Percentiles rank a stretch among this genome's conserved stretches.
These are phyloP conservation scores for Macropodus opercularis DNA, from an alignment of 2,797 vertebrate genomes.

Conservation along the genomic window DNA sequence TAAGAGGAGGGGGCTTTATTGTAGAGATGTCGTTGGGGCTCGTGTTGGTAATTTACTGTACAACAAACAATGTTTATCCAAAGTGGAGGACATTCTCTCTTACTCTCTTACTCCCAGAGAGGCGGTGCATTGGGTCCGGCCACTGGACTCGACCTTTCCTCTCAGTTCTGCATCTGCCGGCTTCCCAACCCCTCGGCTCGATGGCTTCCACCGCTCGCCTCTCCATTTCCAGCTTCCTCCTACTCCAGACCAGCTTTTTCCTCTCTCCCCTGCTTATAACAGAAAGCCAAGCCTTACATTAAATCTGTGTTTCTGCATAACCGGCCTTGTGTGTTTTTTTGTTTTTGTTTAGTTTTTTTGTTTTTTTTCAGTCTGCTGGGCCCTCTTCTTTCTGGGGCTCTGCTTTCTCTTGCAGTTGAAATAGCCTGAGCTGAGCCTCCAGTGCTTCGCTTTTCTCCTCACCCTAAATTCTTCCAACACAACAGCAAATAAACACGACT, in stretches of 20 bases:
- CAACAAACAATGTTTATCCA: constrained; percentile 69
- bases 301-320: constrained; percentile 87
- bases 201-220: constrained; percentile 7
- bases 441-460: constrained; percentile 51
- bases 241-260: constrained; percentile 83
- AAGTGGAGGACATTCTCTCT: no score
- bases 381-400: constrained; percentile 63
- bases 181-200: constrained; percentile 34
- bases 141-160: no score
- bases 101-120: no score
- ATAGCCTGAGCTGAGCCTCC: constrained; percentile 53
- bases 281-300: constrained; percentile 84
- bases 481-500: constrained; percentile 66
- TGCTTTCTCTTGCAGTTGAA: constrained; percentile 61
- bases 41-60: constrained; percentile 73
- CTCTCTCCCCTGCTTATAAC: constrained; percentile 75
- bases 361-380: constrained; percentile 50
- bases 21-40: constrained; percentile 76
- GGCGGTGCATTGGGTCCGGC: no score
- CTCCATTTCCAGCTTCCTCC: constrained; percentile 39
- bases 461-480: constrained; percentile 57
- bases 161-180: constrained; percentile 35
- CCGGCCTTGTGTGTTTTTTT: constrained; percentile 74
- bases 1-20: constrained; percentile 51
- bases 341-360: constrained; percentile 43